Conservation (phyloP, 2,113 vertebrate species). For the Burhinus oedicnemus region DNA sequence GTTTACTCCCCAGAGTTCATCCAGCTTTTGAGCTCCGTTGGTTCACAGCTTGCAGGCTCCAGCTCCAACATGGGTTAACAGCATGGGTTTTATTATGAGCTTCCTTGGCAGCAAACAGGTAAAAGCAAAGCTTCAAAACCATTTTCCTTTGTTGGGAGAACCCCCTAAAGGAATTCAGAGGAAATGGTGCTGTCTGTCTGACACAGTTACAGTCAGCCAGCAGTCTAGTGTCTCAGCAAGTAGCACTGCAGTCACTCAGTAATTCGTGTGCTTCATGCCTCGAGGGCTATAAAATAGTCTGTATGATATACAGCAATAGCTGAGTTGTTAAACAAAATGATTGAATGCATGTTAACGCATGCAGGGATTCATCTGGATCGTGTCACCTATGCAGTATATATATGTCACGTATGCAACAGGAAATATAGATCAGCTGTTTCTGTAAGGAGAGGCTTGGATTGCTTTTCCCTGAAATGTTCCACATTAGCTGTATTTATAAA, state of each 20-base stretch:
- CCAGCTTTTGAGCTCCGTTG: background rate
- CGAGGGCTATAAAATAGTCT: background rate
- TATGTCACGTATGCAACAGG: background rate
- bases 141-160: constrained; percentile 54
- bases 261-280: constrained; percentile 5
- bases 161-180: constrained; percentile 47
- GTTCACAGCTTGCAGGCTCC: background rate
- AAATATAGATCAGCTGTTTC: background rate
- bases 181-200: constrained; percentile 22
- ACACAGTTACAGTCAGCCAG: constrained; percentile 12
- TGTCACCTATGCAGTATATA: background rate
- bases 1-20: background rate
- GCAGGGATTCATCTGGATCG: background rate
- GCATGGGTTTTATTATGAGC: constrained; percentile 16
- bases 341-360: background rate
- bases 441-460: background rate
- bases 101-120: constrained; percentile 29
- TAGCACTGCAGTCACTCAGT: background rate
- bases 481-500: background rate
- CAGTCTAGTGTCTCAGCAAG: background rate
- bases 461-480: background rate
- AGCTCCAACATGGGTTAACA: constrained; percentile 24
- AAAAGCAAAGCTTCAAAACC: constrained; percentile 45
- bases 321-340: background rate
- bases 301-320: background rate